A percentile compares a stretch with the other conserved stretches of the same genome.
Conservation (phyloP, 1,140 invertebrate genomes). For the Drosophila nasuta region DNA sequence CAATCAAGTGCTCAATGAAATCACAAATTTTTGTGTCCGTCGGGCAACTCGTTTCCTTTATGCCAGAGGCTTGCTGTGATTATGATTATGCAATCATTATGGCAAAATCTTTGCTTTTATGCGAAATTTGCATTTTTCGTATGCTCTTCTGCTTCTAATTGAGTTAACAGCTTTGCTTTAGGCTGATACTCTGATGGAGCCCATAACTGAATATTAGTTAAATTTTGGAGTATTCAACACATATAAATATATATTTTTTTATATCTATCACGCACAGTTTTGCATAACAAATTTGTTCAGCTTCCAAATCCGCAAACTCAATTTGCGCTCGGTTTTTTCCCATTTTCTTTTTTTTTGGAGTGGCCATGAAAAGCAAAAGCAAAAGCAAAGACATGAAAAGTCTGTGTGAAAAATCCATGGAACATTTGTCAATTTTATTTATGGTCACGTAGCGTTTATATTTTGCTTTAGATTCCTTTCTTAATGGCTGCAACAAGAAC, state of each 20-base stretch:
- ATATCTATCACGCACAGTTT: slow-evolving; percentile 54
- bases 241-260: slow-evolving; percentile 2
- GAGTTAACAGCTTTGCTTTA: slow-evolving; percentile 59
- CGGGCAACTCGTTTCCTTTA: slow-evolving; percentile 21
- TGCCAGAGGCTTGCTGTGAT: slow-evolving; percentile 48
- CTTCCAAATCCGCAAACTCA: slow-evolving; percentile 61
- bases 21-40: slow-evolving; percentile 42
- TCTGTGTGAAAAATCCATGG: slow-evolving; percentile 41
- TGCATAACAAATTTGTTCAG: slow-evolving; percentile 61
- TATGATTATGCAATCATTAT: slow-evolving; percentile 75
- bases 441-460: slow-evolving; percentile 75
- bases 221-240: not conserved
- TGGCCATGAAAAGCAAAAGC: slow-evolving; percentile 30
- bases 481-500: slow-evolving; percentile 39
- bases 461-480: slow-evolving; percentile 59
- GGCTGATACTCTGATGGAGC: slow-evolving; percentile 18
- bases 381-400: slow-evolving; percentile 27
- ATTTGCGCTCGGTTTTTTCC: slow-evolving; percentile 47
- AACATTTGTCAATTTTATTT: slow-evolving; percentile 81
- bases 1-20: slow-evolving; percentile 62
- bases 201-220: slow-evolving; percentile 52
- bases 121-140: slow-evolving; percentile 62
- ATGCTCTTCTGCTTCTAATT: slow-evolving; percentile 57
- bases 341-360: not conserved
- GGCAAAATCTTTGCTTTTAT: slow-evolving; percentile 37